Conservation (phyloP, 1,140 invertebrate species). For the Bombus ignitus region DNA sequence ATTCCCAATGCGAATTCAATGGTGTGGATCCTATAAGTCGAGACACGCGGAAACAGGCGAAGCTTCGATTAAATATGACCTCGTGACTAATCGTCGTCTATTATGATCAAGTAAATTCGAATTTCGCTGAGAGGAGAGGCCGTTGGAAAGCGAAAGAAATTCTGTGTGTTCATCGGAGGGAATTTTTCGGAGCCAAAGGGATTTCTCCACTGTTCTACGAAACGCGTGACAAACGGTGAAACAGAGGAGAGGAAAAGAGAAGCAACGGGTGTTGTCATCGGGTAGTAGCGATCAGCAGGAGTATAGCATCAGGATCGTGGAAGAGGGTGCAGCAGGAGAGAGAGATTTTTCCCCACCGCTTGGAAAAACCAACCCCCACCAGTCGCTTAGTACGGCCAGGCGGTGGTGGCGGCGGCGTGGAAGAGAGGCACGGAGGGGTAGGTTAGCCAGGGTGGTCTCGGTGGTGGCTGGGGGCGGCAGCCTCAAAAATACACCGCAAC, state of each 20-base stretch:
- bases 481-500: constrained; percentile 84
- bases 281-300: constrained; percentile 56
- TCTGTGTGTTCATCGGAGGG: not conserved
- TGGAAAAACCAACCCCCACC: constrained; percentile 72
- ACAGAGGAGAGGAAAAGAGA: not conserved
- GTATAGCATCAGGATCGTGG: constrained; percentile 56
- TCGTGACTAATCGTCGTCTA: not conserved
- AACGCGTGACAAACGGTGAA: constrained; percentile 19
- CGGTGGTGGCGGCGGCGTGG: constrained; percentile 71
- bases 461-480: constrained; percentile 80
- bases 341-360: constrained; percentile 76
- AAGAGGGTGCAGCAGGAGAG: constrained; percentile 56
- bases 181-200: not conserved
- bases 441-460: constrained; percentile 71
- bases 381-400: constrained; percentile 56
- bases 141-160: not conserved
- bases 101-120: too few relatives aligned
- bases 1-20: not conserved
- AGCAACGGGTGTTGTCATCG: constrained; percentile 42
- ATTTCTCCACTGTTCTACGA: constrained; percentile 27
- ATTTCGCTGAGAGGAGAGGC: too few relatives aligned
- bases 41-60: not conserved
- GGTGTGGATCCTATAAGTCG: too few relatives aligned
- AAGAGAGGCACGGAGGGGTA: constrained; percentile 68
- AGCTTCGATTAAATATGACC: not conserved